Conservation (phyloP, 1,140 invertebrate species). For the Ips nitidus region DNA sequence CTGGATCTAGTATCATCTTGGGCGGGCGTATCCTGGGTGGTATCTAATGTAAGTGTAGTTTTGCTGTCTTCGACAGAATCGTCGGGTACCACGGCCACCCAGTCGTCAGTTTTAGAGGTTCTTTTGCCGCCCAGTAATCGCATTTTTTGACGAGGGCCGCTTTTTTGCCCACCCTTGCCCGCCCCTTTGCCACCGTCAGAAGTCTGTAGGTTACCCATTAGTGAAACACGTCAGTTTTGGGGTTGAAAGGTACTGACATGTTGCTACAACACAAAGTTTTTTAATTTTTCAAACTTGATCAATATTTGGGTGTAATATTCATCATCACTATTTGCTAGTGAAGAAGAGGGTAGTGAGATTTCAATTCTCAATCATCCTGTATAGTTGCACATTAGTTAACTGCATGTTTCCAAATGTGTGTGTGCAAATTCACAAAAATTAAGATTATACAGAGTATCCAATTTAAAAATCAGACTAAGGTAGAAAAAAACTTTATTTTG, state of each 20-base stretch:
- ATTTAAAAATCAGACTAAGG: too few species aligned
- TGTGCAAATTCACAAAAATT: too few species aligned
- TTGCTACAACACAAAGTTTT: neutral
- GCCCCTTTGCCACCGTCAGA: conserved; percentile 22
- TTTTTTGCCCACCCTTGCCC: conserved; percentile 16
- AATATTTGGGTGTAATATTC: neutral
- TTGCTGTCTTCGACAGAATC: neutral
- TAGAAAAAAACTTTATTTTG: too few species aligned
- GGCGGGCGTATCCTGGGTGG: neutral
- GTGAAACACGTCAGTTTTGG: neutral
- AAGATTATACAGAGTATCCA: too few species aligned
- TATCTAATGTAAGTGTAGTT: neutral
- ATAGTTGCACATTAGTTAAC: too few species aligned
- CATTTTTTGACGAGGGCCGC: conserved; percentile 18
- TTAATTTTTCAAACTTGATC: neutral
- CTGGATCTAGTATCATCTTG: conserved; percentile 8
- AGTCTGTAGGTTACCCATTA: conserved; percentile 32
- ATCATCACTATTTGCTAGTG: neutral
- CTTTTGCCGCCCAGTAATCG: conserved; percentile 29
- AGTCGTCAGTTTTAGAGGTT: conserved; percentile 19
- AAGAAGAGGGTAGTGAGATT: too few species aligned
- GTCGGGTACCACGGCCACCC: conserved; percentile 16
- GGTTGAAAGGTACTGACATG: neutral
- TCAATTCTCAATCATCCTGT: too few species aligned
- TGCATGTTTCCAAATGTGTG: too few species aligned